Percentiles rank a stretch among this genome's conserved stretches.
Conservation (phyloP, 2,113 vertebrate species). For the Carollia perspicillata region DNA sequence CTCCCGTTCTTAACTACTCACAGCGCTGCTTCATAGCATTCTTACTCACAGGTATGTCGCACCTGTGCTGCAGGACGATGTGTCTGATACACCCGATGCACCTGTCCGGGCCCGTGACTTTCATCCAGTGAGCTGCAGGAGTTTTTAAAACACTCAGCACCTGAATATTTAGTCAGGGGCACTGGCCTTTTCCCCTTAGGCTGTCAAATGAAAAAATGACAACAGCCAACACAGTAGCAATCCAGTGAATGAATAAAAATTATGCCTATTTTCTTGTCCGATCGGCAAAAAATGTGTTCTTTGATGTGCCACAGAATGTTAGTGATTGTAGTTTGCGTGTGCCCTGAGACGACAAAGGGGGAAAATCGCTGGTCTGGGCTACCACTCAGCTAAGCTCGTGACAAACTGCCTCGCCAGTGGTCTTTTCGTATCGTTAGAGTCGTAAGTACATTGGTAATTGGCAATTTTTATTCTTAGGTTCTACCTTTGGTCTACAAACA, state of each 20-base stretch:
- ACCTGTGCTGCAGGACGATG: background rate
- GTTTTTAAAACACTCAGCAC: background rate
- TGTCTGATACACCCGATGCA: background rate
- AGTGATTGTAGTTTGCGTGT: too few relatives aligned
- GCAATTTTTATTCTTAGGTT: background rate
- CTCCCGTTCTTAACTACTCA: background rate
- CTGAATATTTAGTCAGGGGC: background rate
- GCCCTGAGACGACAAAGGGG: background rate
- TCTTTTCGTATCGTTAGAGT: background rate
- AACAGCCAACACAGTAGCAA: background rate
- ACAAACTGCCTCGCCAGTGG: background rate
- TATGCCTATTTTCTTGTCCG: too few relatives aligned
- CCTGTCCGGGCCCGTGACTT: background rate
- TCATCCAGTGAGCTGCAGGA: background rate
- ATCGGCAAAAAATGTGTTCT: too few relatives aligned
- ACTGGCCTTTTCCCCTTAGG: background rate
- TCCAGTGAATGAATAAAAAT: too few relatives aligned
- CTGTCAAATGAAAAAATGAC: background rate
- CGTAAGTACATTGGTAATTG: background rate
- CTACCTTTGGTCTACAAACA: background rate
- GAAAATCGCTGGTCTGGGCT: background rate
- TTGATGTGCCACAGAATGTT: too few relatives aligned
- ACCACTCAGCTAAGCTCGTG: background rate
- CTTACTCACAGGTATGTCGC: background rate
- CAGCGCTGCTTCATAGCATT: background rate